Conservation (phyloP, 2,113 vertebrate species). For the Myrmophylax atrothorax region DNA sequence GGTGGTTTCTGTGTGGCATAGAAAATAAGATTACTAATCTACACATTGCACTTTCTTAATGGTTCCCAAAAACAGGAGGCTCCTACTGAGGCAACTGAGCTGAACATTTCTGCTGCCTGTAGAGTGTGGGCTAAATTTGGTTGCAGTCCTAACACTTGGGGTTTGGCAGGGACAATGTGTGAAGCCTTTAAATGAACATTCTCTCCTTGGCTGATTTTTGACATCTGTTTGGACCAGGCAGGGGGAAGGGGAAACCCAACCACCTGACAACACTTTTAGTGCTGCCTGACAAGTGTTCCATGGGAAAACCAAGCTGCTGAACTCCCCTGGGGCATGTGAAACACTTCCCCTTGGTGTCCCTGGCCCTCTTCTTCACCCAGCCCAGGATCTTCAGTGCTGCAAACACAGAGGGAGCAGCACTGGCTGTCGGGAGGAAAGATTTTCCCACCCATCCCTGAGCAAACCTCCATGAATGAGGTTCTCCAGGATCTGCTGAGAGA, state of each 20-base stretch:
- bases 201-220: background rate
- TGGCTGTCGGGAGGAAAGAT: background rate
- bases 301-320: background rate
- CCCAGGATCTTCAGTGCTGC: background rate
- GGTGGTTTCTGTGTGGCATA: background rate
- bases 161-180: background rate
- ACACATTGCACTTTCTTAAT: background rate
- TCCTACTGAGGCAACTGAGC: background rate
- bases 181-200: constrained; percentile 30
- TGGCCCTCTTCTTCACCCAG: background rate
- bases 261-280: background rate
- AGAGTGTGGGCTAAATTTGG: background rate
- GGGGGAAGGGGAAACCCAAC: background rate
- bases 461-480: background rate
- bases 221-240: background rate
- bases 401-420: background rate
- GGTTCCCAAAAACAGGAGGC: background rate
- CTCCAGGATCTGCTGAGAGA: background rate
- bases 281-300: background rate
- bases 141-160: background rate
- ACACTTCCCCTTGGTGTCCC: background rate
- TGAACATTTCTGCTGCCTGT: background rate
- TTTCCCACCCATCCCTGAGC: rapidly evolving
- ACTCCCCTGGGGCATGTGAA: background rate
- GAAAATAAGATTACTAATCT: background rate